phyloP scores from a whole-genome alignment of 2,888 invertebrate species.

The Rhagonycha fulva region DNA sequence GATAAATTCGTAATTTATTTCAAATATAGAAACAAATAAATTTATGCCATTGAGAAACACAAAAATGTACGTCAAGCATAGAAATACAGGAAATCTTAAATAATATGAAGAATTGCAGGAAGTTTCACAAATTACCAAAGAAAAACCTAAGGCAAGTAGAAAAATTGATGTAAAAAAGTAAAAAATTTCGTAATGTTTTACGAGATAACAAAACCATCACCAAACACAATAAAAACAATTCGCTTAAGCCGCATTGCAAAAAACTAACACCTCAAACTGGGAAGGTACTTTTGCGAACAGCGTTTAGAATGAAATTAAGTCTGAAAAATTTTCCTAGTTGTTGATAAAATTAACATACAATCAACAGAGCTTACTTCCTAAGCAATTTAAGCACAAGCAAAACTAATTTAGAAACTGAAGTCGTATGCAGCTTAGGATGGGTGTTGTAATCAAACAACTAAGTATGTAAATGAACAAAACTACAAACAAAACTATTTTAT shows the following conservation, averaged over 20 bases:
- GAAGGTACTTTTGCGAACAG: background rate
- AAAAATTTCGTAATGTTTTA: background rate
- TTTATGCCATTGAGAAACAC: background rate
- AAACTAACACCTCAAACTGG: background rate
- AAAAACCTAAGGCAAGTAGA: background rate
- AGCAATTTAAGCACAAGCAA: background rate
- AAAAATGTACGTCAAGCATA: background rate
- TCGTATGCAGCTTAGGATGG: conserved; percentile 3
- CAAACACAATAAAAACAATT: background rate
- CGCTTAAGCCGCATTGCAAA: background rate
- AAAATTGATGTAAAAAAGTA: background rate
- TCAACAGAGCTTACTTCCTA: background rate
- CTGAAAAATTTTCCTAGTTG: background rate
- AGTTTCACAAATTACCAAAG: background rate
- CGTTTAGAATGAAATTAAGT: background rate
- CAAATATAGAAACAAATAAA: background rate
- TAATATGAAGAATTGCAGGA: background rate
- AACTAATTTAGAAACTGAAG: conserved; percentile 8
- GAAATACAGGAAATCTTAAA: background rate
- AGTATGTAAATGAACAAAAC: conserved; percentile 13
- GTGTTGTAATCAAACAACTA: conserved; percentile 3
- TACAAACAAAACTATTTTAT: conserved; percentile 5
- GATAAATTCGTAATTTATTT: background rate
- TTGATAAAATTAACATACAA: background rate
- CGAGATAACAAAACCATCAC: background rate